These are phyloP conservation scores for Cenopis cana DNA, from an alignment of 2,888 invertebrate species.

Conservation along the genomic window DNA sequence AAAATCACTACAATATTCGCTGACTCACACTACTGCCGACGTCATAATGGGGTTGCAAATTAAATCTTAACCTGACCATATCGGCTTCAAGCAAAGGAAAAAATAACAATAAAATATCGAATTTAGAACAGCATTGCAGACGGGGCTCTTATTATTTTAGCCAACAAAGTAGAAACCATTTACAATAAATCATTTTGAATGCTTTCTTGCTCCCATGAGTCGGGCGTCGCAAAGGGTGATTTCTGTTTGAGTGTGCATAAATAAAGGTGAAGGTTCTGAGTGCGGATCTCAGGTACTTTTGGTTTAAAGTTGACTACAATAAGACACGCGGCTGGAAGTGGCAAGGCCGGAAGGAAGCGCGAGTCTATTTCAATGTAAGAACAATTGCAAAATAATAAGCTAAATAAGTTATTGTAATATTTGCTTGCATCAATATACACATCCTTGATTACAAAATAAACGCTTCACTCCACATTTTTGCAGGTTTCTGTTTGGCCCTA, in stretches of 20 bases:
- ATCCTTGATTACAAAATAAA: too few relatives aligned
- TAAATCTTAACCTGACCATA: constrained; percentile 62
- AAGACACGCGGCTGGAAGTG: constrained; percentile 53
- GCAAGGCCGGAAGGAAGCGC: constrained; percentile 21
- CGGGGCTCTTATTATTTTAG: constrained; percentile 82
- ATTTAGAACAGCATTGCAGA: constrained; percentile 79
- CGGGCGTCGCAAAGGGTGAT: constrained; percentile 84
- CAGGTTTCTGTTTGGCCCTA: too few relatives aligned
- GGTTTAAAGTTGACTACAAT: constrained; percentile 56
- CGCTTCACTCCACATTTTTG: too few relatives aligned
- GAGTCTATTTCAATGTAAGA: background rate
- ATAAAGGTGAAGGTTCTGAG: constrained; percentile 81
- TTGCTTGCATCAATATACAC: too few relatives aligned
- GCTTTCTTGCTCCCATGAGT: constrained; percentile 82
- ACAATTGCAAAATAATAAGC: background rate
- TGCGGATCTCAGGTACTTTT: constrained; percentile 78
- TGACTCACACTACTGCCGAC: constrained; percentile 62
- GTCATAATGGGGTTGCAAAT: constrained; percentile 71
- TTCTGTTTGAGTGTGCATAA: constrained; percentile 83
- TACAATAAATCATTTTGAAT: constrained; percentile 85
- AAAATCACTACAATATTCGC: constrained; percentile 49
- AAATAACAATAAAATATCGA: constrained; percentile 77
- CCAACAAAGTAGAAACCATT: constrained; percentile 86
- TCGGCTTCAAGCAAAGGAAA: constrained; percentile 70
- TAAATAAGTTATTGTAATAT: too few relatives aligned